A percentile compares a stretch with the other conserved stretches of the same genome.
phyloP scores from a whole-genome alignment of 64 coral and sea anemone genomes.

The Platygyra sinensis region DNA sequence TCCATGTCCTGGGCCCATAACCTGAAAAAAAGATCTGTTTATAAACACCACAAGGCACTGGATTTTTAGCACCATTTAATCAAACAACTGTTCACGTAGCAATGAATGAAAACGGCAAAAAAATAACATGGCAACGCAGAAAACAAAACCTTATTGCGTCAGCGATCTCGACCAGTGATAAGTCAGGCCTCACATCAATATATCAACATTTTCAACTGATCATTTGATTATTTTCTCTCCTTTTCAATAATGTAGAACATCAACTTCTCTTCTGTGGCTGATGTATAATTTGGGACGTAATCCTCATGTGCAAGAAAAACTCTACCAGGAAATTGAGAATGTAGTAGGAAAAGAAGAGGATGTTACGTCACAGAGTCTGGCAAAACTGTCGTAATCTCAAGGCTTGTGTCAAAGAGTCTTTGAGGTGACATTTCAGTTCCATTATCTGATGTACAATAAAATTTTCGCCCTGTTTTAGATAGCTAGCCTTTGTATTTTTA shows the following conservation, averaged over 20 bases:
- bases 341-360: conserved; percentile 46
- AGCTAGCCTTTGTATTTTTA: too few relatives aligned
- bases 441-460: background rate
- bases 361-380: conserved; percentile 29
- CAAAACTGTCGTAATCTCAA: conserved; percentile 42
- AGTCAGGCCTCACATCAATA: too few relatives aligned
- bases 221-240: background rate
- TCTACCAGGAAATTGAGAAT: conserved; percentile 45
- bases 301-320: conserved; percentile 49
- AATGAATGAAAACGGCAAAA: too few relatives aligned
- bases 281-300: conserved; percentile 42
- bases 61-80: too few relatives aligned
- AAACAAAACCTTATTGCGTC: too few relatives aligned
- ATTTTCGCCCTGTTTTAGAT: too few relatives aligned
- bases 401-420: conserved; percentile 41
- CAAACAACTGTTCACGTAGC: too few relatives aligned
- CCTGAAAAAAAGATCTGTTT: too few relatives aligned
- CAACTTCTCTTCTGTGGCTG: conserved; percentile 27
- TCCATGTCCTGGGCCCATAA: too few relatives aligned
- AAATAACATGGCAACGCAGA: too few relatives aligned
- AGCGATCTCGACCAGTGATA: too few relatives aligned
- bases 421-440: conserved; percentile 21
- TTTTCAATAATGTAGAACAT: conserved; percentile 1
- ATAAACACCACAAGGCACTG: too few relatives aligned
- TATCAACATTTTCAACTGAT: background rate